These are phyloP conservation scores for Dendronephthya gigantea DNA, from an alignment of 64 coral and sea anemone species.

Conservation along the genomic window DNA sequence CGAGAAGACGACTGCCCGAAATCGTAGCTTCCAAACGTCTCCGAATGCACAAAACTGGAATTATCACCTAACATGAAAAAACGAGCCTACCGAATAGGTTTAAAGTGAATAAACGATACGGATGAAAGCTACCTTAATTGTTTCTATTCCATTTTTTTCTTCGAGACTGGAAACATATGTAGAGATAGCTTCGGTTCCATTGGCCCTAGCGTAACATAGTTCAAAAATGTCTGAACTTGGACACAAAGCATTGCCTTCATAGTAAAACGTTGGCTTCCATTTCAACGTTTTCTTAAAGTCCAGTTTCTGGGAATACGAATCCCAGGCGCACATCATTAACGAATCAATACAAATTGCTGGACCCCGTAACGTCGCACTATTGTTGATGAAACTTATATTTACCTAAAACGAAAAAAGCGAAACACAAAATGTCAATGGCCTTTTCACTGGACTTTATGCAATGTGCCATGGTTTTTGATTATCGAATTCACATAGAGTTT, in stretches of 20 bases:
- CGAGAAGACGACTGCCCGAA: too few relatives aligned
- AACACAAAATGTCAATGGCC: not conserved
- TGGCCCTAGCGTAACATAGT: not conserved
- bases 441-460: too few relatives aligned
- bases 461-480: too few relatives aligned
- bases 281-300: not conserved
- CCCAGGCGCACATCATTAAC: not conserved
- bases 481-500: too few relatives aligned
- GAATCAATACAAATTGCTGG: not conserved
- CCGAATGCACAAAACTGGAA: too few relatives aligned
- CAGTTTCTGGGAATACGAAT: not conserved
- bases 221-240: not conserved
- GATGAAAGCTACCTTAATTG: not conserved
- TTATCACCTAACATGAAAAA: too few relatives aligned
- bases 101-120: too few relatives aligned
- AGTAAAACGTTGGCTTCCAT: slow-evolving; percentile 8
- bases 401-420: not conserved
- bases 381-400: not conserved
- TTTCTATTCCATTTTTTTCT: not conserved
- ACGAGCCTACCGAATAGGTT: too few relatives aligned
- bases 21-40: too few relatives aligned
- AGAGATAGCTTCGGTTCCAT: not conserved
- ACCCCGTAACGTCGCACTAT: not conserved
- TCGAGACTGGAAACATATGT: not conserved
- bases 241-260: not conserved